Evolutionary conservation across 2,888 invertebrate genomes (phyloP).

Genomic region (Cephus nigrinus): DNA sequence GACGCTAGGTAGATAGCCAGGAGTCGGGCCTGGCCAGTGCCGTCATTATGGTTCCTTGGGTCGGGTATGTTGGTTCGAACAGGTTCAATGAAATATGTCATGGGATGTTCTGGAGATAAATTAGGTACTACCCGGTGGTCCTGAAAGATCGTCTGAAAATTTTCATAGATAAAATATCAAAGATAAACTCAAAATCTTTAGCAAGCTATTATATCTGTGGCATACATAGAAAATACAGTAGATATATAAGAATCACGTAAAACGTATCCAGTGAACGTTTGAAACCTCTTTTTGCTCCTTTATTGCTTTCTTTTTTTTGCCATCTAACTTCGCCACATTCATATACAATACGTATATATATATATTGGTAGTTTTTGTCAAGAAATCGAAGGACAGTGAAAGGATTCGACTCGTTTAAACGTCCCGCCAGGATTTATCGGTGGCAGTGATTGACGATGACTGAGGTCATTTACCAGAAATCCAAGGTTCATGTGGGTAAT

Average conservation of each 20-base stretch:
- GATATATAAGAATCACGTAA: neutral
- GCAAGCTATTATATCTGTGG: neutral
- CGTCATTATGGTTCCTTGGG: neutral
- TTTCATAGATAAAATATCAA: neutral
- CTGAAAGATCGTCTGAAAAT: neutral
- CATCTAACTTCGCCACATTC: too few relatives aligned
- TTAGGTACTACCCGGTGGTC: slow-evolving; percentile 31
- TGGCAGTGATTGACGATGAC: neutral
- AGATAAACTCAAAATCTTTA: neutral
- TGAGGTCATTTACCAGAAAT: neutral
- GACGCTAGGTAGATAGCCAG: neutral
- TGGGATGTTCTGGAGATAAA: slow-evolving; percentile 25
- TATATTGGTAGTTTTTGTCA: neutral
- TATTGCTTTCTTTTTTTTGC: neutral
- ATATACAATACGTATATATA: neutral
- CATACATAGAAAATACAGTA: neutral
- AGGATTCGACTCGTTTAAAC: neutral
- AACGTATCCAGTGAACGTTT: neutral
- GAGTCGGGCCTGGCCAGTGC: neutral
- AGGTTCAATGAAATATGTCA: slow-evolving; percentile 31
- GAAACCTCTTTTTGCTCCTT: neutral
- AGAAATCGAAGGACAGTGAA: neutral
- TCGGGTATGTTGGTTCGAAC: slow-evolving; percentile 17
- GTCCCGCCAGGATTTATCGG: neutral
- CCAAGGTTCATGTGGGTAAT: neutral